A percentile compares a stretch with the other conserved stretches of the same genome.
phyloP scores from a whole-genome alignment of 1,140 invertebrate genomes.

The Oncopodura yosiiana region DNA sequence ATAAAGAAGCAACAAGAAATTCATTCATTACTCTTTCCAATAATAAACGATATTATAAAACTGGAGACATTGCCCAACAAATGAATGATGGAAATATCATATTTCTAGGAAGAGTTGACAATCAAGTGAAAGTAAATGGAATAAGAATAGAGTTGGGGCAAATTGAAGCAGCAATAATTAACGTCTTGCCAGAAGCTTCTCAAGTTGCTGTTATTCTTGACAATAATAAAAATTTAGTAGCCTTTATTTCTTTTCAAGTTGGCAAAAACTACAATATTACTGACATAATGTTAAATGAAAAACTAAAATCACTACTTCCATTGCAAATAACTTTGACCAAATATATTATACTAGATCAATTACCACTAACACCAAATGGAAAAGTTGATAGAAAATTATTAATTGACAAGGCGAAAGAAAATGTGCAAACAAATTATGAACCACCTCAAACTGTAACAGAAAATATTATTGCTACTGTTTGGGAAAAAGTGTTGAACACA shows the following conservation, averaged over 20 bases:
- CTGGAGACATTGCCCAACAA: constrained; percentile 4
- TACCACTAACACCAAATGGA: background rate
- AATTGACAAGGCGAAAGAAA: background rate
- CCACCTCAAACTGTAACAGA: background rate
- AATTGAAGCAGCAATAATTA: constrained; percentile 13
- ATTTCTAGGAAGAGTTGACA: constrained; percentile 7
- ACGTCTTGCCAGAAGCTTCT: background rate
- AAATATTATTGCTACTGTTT: background rate
- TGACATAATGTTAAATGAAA: too few species aligned
- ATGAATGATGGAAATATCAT: constrained; percentile 1
- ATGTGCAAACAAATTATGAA: background rate
- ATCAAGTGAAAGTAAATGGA: constrained; percentile 17
- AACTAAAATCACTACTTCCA: too few species aligned
- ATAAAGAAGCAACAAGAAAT: too few species aligned
- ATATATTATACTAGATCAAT: too few species aligned
- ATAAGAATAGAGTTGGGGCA: constrained; percentile 14
- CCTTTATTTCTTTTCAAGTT: too few species aligned
- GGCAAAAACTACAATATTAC: too few species aligned
- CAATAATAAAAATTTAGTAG: too few species aligned
- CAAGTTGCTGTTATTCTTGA: background rate
- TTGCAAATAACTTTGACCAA: too few species aligned
- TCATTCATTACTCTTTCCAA: too few species aligned
- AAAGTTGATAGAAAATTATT: background rate
- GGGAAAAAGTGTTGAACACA: background rate
- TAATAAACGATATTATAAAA: constrained; percentile 6